Conservation (phyloP, 2,888 invertebrate genomes). For the Silvanus unidentatus region DNA sequence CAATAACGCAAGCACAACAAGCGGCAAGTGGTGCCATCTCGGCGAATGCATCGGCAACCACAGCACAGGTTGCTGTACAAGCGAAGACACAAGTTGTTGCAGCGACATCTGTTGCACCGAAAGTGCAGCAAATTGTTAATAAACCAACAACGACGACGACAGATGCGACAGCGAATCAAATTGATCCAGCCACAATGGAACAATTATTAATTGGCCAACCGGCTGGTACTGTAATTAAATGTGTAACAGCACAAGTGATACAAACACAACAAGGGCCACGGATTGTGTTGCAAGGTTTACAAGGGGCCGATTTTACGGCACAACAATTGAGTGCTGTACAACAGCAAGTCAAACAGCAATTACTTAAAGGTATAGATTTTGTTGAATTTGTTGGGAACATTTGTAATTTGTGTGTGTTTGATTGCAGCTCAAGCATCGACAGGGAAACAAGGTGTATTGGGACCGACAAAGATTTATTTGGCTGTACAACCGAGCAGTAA, state of each 20-base stretch:
- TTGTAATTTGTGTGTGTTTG: too few relatives aligned
- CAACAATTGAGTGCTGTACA: constrained; percentile 78
- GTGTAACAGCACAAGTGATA: constrained; percentile 81
- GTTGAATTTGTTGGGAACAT: not conserved
- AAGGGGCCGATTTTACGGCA: constrained; percentile 75
- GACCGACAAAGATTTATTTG: constrained; percentile 79
- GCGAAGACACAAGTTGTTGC: not conserved
- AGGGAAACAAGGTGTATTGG: constrained; percentile 77
- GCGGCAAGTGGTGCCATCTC: constrained; percentile 11
- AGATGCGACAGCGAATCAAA: constrained; percentile 17
- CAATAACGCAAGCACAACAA: constrained; percentile 27
- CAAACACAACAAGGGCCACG: constrained; percentile 80
- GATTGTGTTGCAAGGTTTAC: constrained; percentile 78
- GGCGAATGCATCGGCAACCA: constrained; percentile 17
- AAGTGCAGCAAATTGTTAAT: constrained; percentile 9
- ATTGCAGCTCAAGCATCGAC: constrained; percentile 74
- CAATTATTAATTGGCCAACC: constrained; percentile 72
- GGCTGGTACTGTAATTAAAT: constrained; percentile 79
- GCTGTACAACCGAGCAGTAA: constrained; percentile 70
- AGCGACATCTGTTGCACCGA: too few relatives aligned
- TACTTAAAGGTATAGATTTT: constrained; percentile 64
- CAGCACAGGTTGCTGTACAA: constrained; percentile 12
- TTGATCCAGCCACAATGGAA: constrained; percentile 56
- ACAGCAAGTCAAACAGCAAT: constrained; percentile 83
- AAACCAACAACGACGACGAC: constrained; percentile 9